A percentile compares a stretch with the other conserved stretches of the same genome.
phyloP scores from a whole-genome alignment of 2,888 invertebrate genomes.

The Xylocampa areola region DNA sequence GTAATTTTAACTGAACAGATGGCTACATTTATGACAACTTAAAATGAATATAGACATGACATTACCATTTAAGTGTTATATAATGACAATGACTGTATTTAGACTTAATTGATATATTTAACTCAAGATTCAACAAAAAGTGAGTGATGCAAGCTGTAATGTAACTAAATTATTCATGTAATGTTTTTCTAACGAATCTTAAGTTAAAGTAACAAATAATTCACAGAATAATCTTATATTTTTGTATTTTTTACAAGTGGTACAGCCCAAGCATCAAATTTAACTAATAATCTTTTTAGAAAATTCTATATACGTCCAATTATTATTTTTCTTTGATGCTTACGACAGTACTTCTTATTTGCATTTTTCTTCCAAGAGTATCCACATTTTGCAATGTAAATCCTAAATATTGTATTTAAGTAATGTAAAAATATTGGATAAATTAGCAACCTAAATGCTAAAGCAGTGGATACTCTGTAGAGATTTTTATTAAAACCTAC shows the following conservation, averaged over 20 bases:
- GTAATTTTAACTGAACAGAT: constrained; percentile 34
- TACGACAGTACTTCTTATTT: constrained; percentile 36
- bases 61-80: constrained; percentile 61
- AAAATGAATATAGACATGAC: constrained; percentile 41
- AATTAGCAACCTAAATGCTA: constrained; percentile 32
- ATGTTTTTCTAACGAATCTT: constrained; percentile 47
- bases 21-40: constrained; percentile 50
- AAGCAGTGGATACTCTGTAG: constrained; percentile 43
- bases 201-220: constrained; percentile 38
- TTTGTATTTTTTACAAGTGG: constrained; percentile 1
- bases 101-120: constrained; percentile 29
- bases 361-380: constrained; percentile 38
- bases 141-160: constrained; percentile 17
- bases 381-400: constrained; percentile 46
- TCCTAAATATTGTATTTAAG: constrained; percentile 21
- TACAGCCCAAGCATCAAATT: constrained; percentile 35
- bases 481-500: constrained; percentile 32
- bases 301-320: not conserved
- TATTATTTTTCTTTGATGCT: constrained; percentile 17
- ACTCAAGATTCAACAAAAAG: constrained; percentile 54
- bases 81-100: constrained; percentile 33
- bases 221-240: constrained; percentile 1
- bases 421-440: constrained; percentile 29
- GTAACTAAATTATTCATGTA: constrained; percentile 19
- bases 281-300: not conserved